phyloP scores from a whole-genome alignment of 2,797 vertebrate species.

The Galagoides demidoff region DNA sequence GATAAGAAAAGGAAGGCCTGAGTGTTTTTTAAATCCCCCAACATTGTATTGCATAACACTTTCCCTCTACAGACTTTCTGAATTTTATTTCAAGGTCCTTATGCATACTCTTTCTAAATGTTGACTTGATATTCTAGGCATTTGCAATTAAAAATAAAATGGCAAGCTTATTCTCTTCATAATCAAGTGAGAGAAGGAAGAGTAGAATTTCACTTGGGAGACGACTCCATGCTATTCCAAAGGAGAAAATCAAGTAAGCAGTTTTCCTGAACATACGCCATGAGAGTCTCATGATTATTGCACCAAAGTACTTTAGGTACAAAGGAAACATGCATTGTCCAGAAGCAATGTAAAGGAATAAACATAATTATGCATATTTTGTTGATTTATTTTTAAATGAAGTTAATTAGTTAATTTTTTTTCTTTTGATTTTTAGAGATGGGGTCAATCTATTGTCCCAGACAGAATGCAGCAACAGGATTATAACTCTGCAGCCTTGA shows the following conservation, averaged over 20 bases:
- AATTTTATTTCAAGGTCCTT: not conserved
- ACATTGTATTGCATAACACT: not conserved
- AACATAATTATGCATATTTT: not conserved
- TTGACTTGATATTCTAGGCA: not conserved
- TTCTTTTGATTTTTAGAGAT: not conserved
- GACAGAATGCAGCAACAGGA: not conserved
- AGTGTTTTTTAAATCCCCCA: not conserved
- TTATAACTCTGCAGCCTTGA: not conserved
- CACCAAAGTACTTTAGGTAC: not conserved
- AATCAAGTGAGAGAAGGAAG: not conserved
- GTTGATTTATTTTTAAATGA: not conserved
- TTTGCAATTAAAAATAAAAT: constrained; percentile 22
- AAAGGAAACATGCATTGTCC: constrained; percentile 18
- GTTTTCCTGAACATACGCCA: constrained; percentile 34
- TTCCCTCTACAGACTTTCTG: not conserved
- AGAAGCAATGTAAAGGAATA: constrained; percentile 39
- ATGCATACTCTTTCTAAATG: not conserved
- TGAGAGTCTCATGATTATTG: not conserved
- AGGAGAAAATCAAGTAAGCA: not conserved
- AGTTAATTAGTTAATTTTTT: not conserved
- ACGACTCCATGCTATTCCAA: not conserved
- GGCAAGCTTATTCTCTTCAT: not conserved
- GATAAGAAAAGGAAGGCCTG: not conserved
- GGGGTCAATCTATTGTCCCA: not conserved
- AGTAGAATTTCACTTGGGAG: not conserved